Conservation (phyloP, 2,888 invertebrate species). For the Cantharis rustica region DNA sequence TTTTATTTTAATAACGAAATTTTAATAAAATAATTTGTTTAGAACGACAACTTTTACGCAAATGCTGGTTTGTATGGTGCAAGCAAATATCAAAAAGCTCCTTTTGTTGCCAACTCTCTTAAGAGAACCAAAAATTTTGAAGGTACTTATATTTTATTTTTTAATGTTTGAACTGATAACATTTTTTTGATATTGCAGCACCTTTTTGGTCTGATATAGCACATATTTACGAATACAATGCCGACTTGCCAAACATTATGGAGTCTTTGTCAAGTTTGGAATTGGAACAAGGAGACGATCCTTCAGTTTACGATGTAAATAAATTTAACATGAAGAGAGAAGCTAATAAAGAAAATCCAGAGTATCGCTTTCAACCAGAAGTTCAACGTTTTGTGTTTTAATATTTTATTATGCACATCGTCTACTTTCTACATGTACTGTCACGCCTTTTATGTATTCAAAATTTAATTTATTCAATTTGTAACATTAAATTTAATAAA, state of each 20-base stretch:
- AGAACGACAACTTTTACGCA: neutral
- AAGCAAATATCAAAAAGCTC: constrained; percentile 3
- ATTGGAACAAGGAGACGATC: constrained; percentile 44
- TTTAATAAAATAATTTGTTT: neutral
- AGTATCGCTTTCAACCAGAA: constrained; percentile 35
- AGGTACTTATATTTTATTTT: neutral
- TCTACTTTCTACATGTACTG: constrained; percentile 5
- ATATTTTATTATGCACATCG: neutral
- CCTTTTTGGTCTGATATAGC: constrained; percentile 50
- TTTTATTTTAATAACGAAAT: neutral
- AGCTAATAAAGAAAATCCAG: constrained; percentile 33
- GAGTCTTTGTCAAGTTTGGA: constrained; percentile 35
- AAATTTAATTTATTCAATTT: neutral
- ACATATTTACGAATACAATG: constrained; percentile 49
- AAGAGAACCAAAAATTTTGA: constrained; percentile 9
- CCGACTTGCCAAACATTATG: constrained; percentile 45
- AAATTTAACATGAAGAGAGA: constrained; percentile 40
- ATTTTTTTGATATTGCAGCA: constrained; percentile 37
- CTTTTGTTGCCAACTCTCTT: neutral
- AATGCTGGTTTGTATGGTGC: constrained; percentile 1
- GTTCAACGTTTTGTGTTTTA: neutral
- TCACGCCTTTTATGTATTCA: neutral
- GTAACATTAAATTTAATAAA: neutral
- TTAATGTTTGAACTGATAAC: neutral
- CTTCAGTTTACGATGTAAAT: constrained; percentile 41